Conservation (phyloP, 2,113 vertebrate genomes). For the Dipodomys spectabilis region DNA sequence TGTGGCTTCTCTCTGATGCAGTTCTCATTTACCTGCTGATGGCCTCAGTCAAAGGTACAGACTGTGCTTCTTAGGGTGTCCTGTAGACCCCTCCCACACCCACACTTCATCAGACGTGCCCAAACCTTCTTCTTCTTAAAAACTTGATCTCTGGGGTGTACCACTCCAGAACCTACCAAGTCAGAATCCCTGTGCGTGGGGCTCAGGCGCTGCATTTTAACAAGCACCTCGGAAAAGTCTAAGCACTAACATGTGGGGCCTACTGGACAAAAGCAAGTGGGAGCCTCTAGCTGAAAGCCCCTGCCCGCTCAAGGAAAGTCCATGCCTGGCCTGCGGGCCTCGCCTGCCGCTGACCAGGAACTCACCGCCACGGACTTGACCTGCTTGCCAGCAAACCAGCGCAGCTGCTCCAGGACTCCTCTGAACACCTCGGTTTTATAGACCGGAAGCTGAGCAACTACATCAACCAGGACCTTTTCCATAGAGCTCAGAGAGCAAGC, state of each 20-base stretch:
- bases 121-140: too few relatives aligned
- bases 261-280: neutral
- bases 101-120: neutral
- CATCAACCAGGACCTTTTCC: constrained; percentile 87
- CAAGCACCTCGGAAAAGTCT: neutral
- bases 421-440: constrained; percentile 91
- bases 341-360: neutral
- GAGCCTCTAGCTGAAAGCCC: neutral
- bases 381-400: constrained; percentile 96
- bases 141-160: neutral
- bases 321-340: fast-evolving
- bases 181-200: neutral
- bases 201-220: neutral
- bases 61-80: neutral
- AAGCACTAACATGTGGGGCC: neutral
- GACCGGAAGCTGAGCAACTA: constrained; percentile 84
- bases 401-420: constrained; percentile 93
- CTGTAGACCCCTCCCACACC: too few relatives aligned
- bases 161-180: neutral
- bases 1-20: neutral
- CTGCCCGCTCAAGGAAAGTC: neutral
- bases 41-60: neutral
- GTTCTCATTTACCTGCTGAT: neutral
- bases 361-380: constrained; percentile 97
- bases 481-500: constrained; percentile 90